These are phyloP conservation scores for Planiliza haematocheilus DNA, from an alignment of 2,113 vertebrate genomes.

Conservation along the genomic window DNA sequence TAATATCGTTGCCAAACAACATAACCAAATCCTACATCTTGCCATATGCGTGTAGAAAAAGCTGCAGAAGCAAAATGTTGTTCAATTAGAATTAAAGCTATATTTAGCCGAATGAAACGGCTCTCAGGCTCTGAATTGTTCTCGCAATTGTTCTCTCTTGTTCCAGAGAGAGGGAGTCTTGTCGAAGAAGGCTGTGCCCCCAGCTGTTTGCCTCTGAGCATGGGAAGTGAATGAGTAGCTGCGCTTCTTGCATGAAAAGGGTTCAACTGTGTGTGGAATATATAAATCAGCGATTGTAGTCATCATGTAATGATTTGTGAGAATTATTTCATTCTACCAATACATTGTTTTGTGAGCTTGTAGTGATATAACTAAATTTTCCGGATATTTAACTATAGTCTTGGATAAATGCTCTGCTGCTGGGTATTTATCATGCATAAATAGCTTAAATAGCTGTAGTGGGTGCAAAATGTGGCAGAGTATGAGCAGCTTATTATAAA, in stretches of 20 bases:
- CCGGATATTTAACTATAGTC: slow-evolving; percentile 5
- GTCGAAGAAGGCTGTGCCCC: slow-evolving; percentile 11
- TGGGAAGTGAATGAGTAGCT: slow-evolving; percentile 28
- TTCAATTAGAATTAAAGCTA: not conserved
- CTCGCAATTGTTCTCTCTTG: not conserved
- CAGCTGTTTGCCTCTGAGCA: slow-evolving; percentile 45
- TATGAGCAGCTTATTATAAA: no score
- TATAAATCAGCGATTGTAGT: slow-evolving; percentile 19
- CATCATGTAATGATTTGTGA: slow-evolving; percentile 7
- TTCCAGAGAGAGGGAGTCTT: slow-evolving; percentile 2
- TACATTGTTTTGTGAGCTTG: slow-evolving; percentile 4
- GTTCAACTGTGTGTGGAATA: slow-evolving; percentile 15
- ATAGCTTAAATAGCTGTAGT: not conserved
- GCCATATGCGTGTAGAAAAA: slow-evolving; percentile 1
- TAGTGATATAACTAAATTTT: slow-evolving; percentile 22
- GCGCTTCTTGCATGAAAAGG: slow-evolving; percentile 20
- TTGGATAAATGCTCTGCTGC: slow-evolving; percentile 17
- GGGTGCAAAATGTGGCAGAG: not conserved
- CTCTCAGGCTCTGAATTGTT: not conserved
- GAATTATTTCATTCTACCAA: slow-evolving; percentile 11
- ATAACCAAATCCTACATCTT: no score
- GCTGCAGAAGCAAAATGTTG: not conserved
- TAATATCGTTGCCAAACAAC: no score
- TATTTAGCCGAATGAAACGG: slow-evolving; percentile 22
- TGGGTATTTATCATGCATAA: slow-evolving; percentile 14